phyloP scores from a whole-genome alignment of 2,797 vertebrate species.

The Echiichthys vipera region DNA sequence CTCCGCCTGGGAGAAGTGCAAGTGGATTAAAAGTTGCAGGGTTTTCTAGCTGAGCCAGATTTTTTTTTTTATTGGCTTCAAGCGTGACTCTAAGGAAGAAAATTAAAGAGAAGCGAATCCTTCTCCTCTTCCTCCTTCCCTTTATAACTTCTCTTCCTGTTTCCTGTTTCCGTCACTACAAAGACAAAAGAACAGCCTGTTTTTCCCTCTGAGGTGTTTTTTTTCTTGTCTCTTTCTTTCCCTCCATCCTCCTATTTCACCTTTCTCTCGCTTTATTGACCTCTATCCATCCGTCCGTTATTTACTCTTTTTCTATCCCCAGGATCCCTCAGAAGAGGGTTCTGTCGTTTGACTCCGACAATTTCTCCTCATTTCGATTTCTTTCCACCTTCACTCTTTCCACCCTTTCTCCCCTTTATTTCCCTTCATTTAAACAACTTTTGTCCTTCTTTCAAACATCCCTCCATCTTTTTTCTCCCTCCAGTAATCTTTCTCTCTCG shows the following conservation, averaged over 20 bases:
- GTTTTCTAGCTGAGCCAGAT: not conserved
- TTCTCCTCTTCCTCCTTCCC: slow-evolving; percentile 30
- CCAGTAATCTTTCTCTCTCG: not conserved
- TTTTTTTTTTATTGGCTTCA: slow-evolving; percentile 7
- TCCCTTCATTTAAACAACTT: not conserved
- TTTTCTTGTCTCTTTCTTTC: not conserved
- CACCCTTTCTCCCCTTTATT: not conserved
- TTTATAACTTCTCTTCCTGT: slow-evolving; percentile 20
- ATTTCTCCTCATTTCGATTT: not conserved
- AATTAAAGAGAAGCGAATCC: slow-evolving; percentile 17
- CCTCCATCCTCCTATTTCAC: not conserved
- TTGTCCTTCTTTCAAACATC: not conserved
- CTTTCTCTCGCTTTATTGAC: not conserved
- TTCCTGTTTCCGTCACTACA: slow-evolving; percentile 22
- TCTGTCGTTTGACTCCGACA: not conserved
- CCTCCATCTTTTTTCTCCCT: not conserved
- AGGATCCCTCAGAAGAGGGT: not conserved
- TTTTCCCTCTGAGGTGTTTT: slow-evolving; percentile 10
- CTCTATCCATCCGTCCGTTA: not conserved
- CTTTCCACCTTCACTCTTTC: not conserved
- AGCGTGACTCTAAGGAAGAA: slow-evolving; percentile 32
- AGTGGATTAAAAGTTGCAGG: slow-evolving; percentile 15
- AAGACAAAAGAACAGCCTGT: not conserved
- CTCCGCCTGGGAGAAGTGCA: slow-evolving; percentile 4
- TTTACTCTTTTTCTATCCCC: not conserved